These are phyloP conservation scores for Chauna torquata DNA, from an alignment of 2,113 vertebrate species.

Conservation along the genomic window DNA sequence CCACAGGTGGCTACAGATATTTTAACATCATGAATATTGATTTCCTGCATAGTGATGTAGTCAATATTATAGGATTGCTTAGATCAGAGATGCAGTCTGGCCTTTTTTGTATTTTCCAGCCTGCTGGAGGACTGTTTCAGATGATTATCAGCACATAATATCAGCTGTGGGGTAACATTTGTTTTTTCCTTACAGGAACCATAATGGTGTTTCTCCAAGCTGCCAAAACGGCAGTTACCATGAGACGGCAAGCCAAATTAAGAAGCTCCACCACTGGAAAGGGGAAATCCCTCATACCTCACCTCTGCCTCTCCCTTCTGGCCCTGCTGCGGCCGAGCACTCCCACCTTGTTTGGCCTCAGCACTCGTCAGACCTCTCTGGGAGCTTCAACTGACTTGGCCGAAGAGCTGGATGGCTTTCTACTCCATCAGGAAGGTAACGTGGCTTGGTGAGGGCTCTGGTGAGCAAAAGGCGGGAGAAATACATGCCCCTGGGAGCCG, in stretches of 20 bases:
- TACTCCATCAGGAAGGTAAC: not conserved
- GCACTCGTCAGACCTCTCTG: not conserved
- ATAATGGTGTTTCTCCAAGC: not conserved
- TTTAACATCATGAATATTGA: not conserved
- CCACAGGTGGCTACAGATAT: not conserved
- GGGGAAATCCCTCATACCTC: not conserved
- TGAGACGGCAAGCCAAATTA: not conserved
- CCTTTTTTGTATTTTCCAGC: not conserved
- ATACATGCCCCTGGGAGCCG: rapidly evolving
- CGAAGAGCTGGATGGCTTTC: not conserved
- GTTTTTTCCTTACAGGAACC: not conserved
- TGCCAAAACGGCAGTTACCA: not conserved
- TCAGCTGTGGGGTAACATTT: not conserved
- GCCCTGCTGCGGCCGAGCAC: rapidly evolving
- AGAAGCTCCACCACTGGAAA: not conserved
- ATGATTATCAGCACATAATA: not conserved
- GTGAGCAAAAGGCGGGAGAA: not conserved
- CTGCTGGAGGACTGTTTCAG: not conserved
- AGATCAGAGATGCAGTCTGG: not conserved
- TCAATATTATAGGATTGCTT: no score
- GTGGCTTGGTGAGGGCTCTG: not conserved
- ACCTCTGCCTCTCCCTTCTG: not conserved
- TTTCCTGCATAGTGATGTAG: not conserved
- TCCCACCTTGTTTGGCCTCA: not conserved
- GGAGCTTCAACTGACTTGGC: not conserved